These are phyloP conservation scores for Limnephilus auricula DNA, from an alignment of 2,888 invertebrate species.

Conservation along the genomic window DNA sequence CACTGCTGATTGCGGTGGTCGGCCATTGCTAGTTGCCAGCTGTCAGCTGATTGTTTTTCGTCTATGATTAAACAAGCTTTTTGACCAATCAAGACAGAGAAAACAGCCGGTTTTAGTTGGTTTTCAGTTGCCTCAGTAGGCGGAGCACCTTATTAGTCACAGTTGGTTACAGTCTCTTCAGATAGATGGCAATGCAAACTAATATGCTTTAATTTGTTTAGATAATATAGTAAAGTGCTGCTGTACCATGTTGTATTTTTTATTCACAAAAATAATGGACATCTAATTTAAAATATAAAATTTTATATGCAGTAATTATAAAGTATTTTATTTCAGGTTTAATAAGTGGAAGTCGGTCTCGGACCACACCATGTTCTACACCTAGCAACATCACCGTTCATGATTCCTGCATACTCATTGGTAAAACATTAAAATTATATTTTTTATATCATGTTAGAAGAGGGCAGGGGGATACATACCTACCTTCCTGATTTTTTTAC, in stretches of 20 bases:
- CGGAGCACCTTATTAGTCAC: not conserved
- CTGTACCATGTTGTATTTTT: not conserved
- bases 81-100: too few relatives aligned
- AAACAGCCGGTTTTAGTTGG: too few relatives aligned
- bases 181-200: not conserved
- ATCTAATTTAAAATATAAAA: not conserved
- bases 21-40: too few relatives aligned
- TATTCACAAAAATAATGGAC: not conserved
- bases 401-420: conserved; percentile 63
- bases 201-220: not conserved
- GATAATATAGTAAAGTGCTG: not conserved
- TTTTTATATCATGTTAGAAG: not conserved
- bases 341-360: conserved; percentile 47
- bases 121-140: too few relatives aligned
- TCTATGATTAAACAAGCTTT: too few relatives aligned
- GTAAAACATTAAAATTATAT: conserved; percentile 36
- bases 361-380: conserved; percentile 59
- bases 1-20: too few relatives aligned
- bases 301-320: not conserved
- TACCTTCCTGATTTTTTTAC: not conserved
- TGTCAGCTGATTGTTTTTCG: too few relatives aligned
- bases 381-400: conserved; percentile 57
- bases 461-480: not conserved
- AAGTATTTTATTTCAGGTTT: conserved; percentile 47
- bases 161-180: not conserved